phyloP scores from a whole-genome alignment of 2,888 invertebrate species.

The Nomada lathburiana region DNA sequence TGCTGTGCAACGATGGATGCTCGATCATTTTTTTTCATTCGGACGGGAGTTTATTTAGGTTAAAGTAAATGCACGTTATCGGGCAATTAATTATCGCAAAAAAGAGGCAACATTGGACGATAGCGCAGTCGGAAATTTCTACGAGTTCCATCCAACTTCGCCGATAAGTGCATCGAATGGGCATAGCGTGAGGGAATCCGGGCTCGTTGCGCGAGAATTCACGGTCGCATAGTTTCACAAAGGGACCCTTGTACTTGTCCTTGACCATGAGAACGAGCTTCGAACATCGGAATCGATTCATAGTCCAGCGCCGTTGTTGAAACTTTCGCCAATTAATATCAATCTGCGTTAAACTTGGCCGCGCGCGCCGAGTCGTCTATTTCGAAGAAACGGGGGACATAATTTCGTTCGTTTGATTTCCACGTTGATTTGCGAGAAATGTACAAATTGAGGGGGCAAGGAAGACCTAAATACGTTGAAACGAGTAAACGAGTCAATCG shows the following conservation, averaged over 20 bases:
- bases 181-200: conserved; percentile 66
- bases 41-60: no score
- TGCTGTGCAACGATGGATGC: no score
- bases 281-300: conserved; percentile 46
- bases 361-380: neutral
- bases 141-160: neutral
- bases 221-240: conserved; percentile 63
- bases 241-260: conserved; percentile 56
- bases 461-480: neutral
- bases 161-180: conserved; percentile 42
- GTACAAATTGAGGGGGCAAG: no score
- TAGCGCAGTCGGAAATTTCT: neutral
- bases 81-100: neutral
- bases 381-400: neutral
- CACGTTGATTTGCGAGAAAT: no score
- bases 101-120: neutral
- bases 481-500: neutral
- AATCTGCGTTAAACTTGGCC: neutral
- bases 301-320: neutral
- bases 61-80: no score
- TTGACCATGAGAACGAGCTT: conserved; percentile 68
- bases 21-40: no score
- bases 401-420: no score
- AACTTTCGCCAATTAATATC: conserved; percentile 10
- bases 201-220: conserved; percentile 48